Evolutionary conservation across 2,888 invertebrate genomes (phyloP), one percentile per base, ranked within the genome.

Genomic region (Sepiola atlantica): DNA sequence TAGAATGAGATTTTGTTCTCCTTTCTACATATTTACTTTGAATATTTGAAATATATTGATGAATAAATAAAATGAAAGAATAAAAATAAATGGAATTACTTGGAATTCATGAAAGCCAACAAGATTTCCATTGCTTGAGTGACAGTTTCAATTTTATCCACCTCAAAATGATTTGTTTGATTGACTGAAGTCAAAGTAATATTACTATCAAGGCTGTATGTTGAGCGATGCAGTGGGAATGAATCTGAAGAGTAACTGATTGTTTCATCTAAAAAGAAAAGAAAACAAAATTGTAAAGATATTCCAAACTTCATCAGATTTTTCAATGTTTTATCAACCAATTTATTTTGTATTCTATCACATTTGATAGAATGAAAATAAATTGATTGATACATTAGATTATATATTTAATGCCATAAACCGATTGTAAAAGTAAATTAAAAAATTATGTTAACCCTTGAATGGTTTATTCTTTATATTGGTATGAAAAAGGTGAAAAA

Each of bases 241-340:
- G 16, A n/a, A 14, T 77, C 77, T 14, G n/a, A 77, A 16, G 77
- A 77, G 32, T n/a, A 77, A 6, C 77, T 77, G n/a, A 77, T 77
- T 77, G n/a, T 77, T 77, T 77, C 77, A n/a, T 77, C 77, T 77
- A 77, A n/a, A 77, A 77, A 77, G n/a, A 77, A 77, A 77, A n/a
- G n/a, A 45, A 45, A n/a, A n/a, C n/a, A 77, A 77, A 77, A 77
- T 14, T 10, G 4, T 14, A 77, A n/a, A 77, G 0, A 32, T 6
- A 77, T 16, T n/a, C 12, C 12, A 77, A 16, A 16, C 1, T 21
- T 28, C 21, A 24, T 28, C 61, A 61, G 8, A 21, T 21, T 24
- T 61, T 61, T 21, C 24, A 28, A 45, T 45, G 21, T 61, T 24
- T 24, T 61, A 2, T 14, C 24, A 20, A 61, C 28, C 0, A 24